Evolutionary conservation across 2,113 vertebrate genomes (phyloP).

Genomic region (Percopsis transmontana): DNA sequence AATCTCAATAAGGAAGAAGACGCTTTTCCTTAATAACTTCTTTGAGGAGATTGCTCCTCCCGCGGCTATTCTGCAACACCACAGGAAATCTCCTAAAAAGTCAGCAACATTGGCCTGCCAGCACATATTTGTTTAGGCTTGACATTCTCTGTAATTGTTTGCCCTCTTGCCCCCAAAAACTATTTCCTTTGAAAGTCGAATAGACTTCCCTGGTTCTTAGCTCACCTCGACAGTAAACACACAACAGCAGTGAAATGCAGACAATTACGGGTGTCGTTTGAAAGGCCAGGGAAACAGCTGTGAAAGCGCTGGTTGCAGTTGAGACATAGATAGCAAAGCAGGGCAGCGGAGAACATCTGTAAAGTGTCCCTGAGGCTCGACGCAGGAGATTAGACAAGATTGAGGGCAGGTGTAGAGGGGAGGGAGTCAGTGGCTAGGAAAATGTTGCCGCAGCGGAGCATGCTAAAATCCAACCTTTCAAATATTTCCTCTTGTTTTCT

Average conservation of each 20-base stretch:
- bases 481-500: slow-evolving; percentile 14
- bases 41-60: neutral
- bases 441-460: slow-evolving; percentile 34
- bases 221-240: slow-evolving; percentile 4
- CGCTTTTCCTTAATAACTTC: neutral
- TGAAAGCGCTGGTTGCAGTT: slow-evolving; percentile 28
- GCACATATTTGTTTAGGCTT: neutral
- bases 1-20: slow-evolving; percentile 5
- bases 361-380: slow-evolving; percentile 34
- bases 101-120: neutral
- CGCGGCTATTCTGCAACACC: neutral
- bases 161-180: neutral
- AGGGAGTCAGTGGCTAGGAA: slow-evolving; percentile 35
- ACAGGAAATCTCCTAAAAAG: neutral
- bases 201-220: slow-evolving; percentile 4
- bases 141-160: slow-evolving; percentile 16
- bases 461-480: slow-evolving; percentile 29
- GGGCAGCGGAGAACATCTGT: slow-evolving; percentile 50
- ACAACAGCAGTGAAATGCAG: slow-evolving; percentile 4
- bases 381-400: slow-evolving; percentile 8
- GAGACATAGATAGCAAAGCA: slow-evolving; percentile 33
- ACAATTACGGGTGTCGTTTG: slow-evolving; percentile 19
- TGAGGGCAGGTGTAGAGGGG: neutral
- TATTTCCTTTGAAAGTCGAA: slow-evolving; percentile 12
- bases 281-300: slow-evolving; percentile 48